Conservation (phyloP, 2,888 invertebrate genomes). For the Gastrophysa polygoni region DNA sequence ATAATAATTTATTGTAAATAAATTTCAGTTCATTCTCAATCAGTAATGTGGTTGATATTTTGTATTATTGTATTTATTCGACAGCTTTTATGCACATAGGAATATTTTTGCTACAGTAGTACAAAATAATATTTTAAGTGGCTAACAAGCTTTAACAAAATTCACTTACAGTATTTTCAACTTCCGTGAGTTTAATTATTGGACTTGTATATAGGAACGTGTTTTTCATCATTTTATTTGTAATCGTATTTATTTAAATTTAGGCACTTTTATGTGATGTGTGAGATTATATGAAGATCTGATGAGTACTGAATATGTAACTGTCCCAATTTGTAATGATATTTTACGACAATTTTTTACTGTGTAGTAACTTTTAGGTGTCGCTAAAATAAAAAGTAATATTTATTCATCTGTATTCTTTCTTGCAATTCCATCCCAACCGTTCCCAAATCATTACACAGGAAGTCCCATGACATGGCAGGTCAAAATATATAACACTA, state of each 20-base stretch:
- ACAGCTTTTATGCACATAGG: constrained; percentile 39
- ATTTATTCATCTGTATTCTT: constrained; percentile 5
- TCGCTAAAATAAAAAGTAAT: constrained; percentile 43
- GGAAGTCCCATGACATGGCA: no score
- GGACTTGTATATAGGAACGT: constrained; percentile 27
- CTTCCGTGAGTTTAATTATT: constrained; percentile 23
- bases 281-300: constrained; percentile 36
- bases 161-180: constrained; percentile 34
- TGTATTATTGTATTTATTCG: constrained; percentile 45
- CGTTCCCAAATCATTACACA: no score
- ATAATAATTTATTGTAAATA: constrained; percentile 30
- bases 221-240: constrained; percentile 28
- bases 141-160: constrained; percentile 18
- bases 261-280: constrained; percentile 40
- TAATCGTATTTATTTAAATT: constrained; percentile 34
- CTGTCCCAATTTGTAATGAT: constrained; percentile 35
- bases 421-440: neutral
- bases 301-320: constrained; percentile 32
- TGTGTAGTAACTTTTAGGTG: constrained; percentile 45
- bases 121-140: constrained; percentile 38
- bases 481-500: no score
- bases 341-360: constrained; percentile 48
- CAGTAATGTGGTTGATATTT: constrained; percentile 35
- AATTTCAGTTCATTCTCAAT: constrained; percentile 8
- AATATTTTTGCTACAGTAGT: constrained; percentile 46